Percentiles rank a stretch among this genome's conserved stretches.
phyloP scores from a whole-genome alignment of 2,888 invertebrate species.

The Caenorhabditis uteleia region DNA sequence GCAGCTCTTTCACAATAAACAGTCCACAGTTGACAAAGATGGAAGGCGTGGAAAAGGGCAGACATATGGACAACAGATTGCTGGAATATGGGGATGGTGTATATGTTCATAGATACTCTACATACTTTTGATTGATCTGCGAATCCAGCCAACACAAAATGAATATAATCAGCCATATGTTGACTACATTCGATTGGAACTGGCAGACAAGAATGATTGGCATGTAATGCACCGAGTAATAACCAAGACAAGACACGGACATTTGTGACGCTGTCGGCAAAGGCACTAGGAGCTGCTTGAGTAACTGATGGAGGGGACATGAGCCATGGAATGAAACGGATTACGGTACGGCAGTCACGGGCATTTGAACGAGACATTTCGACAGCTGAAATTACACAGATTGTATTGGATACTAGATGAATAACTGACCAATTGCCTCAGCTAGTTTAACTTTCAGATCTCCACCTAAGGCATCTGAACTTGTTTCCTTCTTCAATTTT shows the following conservation, averaged over 20 bases:
- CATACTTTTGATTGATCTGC: slow-evolving; percentile 86
- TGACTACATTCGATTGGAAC: slow-evolving; percentile 94
- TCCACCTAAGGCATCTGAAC: slow-evolving; percentile 82
- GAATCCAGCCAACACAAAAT: slow-evolving; percentile 94
- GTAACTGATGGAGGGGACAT: slow-evolving; percentile 68
- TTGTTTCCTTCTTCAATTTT: slow-evolving; percentile 80
- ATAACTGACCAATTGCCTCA: slow-evolving; percentile 70
- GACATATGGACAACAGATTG: slow-evolving; percentile 92
- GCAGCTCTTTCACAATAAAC: slow-evolving; percentile 84
- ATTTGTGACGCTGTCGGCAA: slow-evolving; percentile 64
- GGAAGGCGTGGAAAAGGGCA: slow-evolving; percentile 93
- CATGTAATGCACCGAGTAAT: slow-evolving; percentile 86
- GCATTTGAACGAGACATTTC: slow-evolving; percentile 56
- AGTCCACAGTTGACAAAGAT: slow-evolving; percentile 97
- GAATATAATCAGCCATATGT: slow-evolving; percentile 94
- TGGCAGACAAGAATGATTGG: slow-evolving; percentile 76
- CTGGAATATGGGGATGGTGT: slow-evolving; percentile 70
- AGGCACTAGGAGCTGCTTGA: slow-evolving; percentile 65
- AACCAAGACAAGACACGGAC: slow-evolving; percentile 94
- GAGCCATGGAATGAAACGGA: slow-evolving; percentile 68
- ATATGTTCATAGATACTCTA: neutral
- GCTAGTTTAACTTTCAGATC: slow-evolving; percentile 83
- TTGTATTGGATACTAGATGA: neutral
- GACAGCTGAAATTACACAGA: slow-evolving; percentile 22
- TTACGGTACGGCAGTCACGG: slow-evolving; percentile 62